These are phyloP conservation scores for Spodoptera litura DNA, from an alignment of 1,140 invertebrate genomes.

Conservation along the genomic window DNA sequence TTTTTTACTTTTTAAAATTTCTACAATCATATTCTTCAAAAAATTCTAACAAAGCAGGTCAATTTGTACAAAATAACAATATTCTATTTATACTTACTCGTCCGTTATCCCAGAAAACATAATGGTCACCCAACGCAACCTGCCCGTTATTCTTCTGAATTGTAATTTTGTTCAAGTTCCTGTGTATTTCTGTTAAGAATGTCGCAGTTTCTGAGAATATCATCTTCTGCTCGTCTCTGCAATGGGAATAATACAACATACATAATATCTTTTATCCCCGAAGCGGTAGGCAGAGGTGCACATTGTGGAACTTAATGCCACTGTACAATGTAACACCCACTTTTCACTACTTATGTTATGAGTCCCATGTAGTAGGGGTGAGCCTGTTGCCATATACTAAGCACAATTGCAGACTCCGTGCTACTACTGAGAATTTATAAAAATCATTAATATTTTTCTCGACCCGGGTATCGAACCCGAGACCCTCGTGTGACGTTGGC, in stretches of 20 bases:
- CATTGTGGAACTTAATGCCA: no score
- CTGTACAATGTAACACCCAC: background rate
- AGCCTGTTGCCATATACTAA: no score
- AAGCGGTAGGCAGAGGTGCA: no score
- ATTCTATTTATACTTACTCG: slow-evolving; percentile 47
- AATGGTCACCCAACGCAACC: slow-evolving; percentile 45
- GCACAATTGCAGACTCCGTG: no score
- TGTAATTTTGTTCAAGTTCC: slow-evolving; percentile 53
- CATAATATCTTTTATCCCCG: background rate
- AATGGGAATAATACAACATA: slow-evolving; percentile 1
- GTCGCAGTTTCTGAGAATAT: slow-evolving; percentile 54
- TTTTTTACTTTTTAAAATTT: no score
- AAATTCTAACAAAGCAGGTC: no score
- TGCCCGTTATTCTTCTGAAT: slow-evolving; percentile 45
- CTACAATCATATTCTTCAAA: no score
- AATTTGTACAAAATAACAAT: no score
- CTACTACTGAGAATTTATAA: no score
- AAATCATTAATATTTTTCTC: no score
- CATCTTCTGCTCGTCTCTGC: slow-evolving; percentile 56
- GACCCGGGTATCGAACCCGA: no score
- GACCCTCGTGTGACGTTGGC: no score
- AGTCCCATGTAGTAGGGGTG: background rate
- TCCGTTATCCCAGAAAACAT: slow-evolving; percentile 51
- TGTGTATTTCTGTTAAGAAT: slow-evolving; percentile 50
- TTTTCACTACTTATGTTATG: background rate